Conservation (phyloP, 2,888 invertebrate genomes). For the Urechis unicinctus region DNA sequence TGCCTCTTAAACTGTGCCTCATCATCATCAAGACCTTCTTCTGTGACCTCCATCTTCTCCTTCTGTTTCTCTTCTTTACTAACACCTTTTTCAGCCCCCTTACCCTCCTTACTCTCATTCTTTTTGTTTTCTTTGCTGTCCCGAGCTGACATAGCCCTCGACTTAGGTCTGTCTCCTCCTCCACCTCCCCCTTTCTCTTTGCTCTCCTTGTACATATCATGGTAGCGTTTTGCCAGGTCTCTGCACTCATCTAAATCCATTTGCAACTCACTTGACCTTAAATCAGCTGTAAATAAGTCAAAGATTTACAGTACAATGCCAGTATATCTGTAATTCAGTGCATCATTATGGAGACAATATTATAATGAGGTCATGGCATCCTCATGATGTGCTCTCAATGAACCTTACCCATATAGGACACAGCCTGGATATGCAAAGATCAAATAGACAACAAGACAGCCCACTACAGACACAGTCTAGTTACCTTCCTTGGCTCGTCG, state of each 20-base stretch:
- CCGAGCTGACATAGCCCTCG: not conserved
- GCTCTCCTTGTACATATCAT: slow-evolving; percentile 22
- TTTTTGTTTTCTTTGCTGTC: not conserved
- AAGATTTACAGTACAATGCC: not conserved
- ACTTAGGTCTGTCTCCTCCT: not conserved
- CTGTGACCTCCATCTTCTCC: slow-evolving; percentile 4
- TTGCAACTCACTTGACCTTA: slow-evolving; percentile 26
- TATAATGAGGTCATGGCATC: not conserved
- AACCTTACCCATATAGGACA: too few species aligned
- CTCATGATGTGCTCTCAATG: not conserved
- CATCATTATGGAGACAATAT: too few species aligned
- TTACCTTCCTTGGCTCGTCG: slow-evolving; percentile 34
- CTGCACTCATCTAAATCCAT: slow-evolving; percentile 27
- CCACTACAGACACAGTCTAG: too few species aligned
- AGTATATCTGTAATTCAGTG: too few species aligned
- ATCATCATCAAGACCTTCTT: slow-evolving; percentile 15
- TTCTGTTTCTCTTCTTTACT: not conserved
- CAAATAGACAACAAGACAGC: too few species aligned
- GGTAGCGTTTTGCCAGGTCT: slow-evolving; percentile 30
- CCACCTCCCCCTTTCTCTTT: not conserved
- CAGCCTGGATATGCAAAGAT: too few species aligned
- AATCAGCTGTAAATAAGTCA: slow-evolving; percentile 23
- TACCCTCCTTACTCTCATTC: not conserved
- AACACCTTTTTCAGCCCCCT: not conserved
- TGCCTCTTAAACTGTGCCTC: slow-evolving; percentile 12